Evolutionary conservation across 2,888 invertebrate species (phyloP).

Genomic region (Apeira syringaria): DNA sequence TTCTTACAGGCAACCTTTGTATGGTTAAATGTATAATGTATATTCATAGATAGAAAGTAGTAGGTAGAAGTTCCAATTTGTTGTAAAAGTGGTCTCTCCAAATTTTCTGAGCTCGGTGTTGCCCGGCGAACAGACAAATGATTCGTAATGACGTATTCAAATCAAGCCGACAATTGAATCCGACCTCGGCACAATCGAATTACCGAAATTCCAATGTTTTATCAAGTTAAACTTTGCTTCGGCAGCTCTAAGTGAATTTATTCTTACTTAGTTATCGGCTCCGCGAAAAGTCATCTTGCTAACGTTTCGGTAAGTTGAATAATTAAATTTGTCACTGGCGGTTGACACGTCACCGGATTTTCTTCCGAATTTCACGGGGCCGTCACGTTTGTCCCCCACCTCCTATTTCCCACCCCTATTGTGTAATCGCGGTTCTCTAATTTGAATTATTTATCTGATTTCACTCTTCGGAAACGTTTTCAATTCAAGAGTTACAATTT

Average conservation of each 20-base stretch:
- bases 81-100: no score
- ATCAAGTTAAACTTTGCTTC: constrained; percentile 82
- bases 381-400: constrained; percentile 65
- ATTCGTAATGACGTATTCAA: constrained; percentile 77
- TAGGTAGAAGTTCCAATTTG: no score
- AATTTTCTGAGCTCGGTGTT: background rate
- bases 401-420: constrained; percentile 49
- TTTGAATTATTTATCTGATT: constrained; percentile 82
- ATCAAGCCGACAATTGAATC: constrained; percentile 60
- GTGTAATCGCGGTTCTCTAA: constrained; percentile 74
- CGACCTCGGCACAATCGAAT: constrained; percentile 73
- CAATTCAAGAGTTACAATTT: constrained; percentile 31
- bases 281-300: constrained; percentile 79
- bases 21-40: no score
- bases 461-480: constrained; percentile 49
- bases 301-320: constrained; percentile 82
- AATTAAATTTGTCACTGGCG: constrained; percentile 81
- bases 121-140: constrained; percentile 48
- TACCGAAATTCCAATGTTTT: constrained; percentile 81
- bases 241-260: constrained; percentile 81
- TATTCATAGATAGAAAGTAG: no score
- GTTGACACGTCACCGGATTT: constrained; percentile 79
- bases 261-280: constrained; percentile 82
- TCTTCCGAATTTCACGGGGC: constrained; percentile 69
- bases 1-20: no score